Percentiles rank a stretch among this genome's conserved stretches.
Conservation (phyloP, 2,797 vertebrate species). For the Chaenodraco wilsoni region DNA sequence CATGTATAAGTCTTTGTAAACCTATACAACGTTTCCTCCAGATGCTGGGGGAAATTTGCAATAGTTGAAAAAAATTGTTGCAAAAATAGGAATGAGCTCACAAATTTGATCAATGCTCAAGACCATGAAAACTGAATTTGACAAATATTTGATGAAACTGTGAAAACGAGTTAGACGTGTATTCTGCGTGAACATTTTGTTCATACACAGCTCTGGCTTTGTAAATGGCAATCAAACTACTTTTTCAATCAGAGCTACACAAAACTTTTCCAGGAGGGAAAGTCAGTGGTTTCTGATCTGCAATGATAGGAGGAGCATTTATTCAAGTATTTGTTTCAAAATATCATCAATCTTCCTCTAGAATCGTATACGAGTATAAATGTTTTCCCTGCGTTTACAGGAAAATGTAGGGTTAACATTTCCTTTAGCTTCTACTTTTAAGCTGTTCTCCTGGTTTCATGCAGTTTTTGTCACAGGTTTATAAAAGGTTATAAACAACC, state of each 20-base stretch:
- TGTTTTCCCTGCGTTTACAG: neutral
- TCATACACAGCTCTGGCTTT: too few relatives aligned
- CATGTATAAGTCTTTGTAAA: neutral
- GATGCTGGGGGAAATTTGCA: neutral
- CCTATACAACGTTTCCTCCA: too few relatives aligned
- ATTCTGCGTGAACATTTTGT: too few relatives aligned
- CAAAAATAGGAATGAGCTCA: neutral
- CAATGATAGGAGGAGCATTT: too few relatives aligned
- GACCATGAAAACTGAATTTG: neutral
- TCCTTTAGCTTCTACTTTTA: neutral
- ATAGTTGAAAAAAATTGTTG: neutral
- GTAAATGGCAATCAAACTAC: too few relatives aligned
- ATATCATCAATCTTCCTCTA: too few relatives aligned
- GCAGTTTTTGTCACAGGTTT: neutral
- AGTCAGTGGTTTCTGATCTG: too few relatives aligned
- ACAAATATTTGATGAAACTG: neutral
- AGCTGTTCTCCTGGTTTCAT: neutral
- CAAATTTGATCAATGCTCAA: neutral
- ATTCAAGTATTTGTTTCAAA: too few relatives aligned
- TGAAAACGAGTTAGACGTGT: too few relatives aligned
- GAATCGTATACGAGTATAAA: neutral
- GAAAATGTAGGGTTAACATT: neutral
- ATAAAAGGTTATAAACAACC: neutral
- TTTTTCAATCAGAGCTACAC: too few relatives aligned
- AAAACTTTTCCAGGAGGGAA: too few relatives aligned